phyloP scores from a whole-genome alignment of 2,113 vertebrate species.

The Holacanthus passer region DNA sequence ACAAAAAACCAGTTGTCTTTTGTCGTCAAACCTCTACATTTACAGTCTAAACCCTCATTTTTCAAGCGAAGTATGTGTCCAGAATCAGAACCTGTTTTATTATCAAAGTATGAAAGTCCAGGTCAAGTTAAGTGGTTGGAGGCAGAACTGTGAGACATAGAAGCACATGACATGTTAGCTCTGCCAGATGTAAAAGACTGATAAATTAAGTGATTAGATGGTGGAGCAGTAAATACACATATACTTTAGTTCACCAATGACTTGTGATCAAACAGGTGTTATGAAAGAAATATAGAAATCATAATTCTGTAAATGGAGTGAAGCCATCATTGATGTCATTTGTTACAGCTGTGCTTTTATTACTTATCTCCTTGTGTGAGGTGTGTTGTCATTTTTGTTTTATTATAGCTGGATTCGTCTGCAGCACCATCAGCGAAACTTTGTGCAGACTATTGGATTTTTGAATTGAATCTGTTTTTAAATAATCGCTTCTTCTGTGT shows the following conservation, averaged over 20 bases:
- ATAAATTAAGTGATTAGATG: background rate
- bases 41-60: background rate
- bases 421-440: background rate
- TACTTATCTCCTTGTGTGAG: background rate
- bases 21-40: conserved; percentile 33
- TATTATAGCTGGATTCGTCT: conserved; percentile 8
- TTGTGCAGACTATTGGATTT: background rate
- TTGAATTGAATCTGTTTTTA: background rate
- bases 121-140: background rate
- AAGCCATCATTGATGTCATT: background rate
- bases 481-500: conserved; percentile 37
- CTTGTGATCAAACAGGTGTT: background rate
- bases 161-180: background rate
- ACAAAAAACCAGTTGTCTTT: background rate
- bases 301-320: background rate
- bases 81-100: no score
- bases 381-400: background rate
- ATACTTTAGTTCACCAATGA: conserved; percentile 2
- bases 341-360: background rate
- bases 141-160: background rate
- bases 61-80: background rate
- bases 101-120: no score
- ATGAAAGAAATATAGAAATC: conserved; percentile 1
- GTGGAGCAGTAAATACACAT: background rate
- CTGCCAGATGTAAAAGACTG: background rate